Evolutionary conservation across 2,888 invertebrate species (phyloP).

Genomic region (Argyresthia goedartella): DNA sequence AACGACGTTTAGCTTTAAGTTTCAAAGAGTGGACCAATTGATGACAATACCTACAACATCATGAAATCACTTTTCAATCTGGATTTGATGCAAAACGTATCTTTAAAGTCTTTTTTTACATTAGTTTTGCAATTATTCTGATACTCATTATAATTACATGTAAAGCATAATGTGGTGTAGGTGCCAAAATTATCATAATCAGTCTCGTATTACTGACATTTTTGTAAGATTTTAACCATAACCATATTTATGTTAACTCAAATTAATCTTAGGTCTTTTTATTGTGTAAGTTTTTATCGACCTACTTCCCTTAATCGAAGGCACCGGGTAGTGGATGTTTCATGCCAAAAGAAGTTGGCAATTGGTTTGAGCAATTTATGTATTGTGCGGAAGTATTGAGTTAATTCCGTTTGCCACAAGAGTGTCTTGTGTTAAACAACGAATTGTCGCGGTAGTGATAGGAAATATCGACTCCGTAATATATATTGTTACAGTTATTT

Average conservation of each 20-base stretch:
- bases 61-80: no score
- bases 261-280: neutral
- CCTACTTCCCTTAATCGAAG: conserved; percentile 41
- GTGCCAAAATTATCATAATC: conserved; percentile 7
- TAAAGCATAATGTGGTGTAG: conserved; percentile 8
- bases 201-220: conserved; percentile 1
- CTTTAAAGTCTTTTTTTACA: no score
- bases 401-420: neutral
- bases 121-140: no score
- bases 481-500: conserved; percentile 5
- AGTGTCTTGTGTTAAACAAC: neutral
- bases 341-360: conserved; percentile 35
- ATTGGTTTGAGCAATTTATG: conserved; percentile 1
- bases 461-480: neutral
- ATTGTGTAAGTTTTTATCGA: conserved; percentile 23
- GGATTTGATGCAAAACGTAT: no score
- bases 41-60: no score
- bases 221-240: neutral
- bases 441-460: neutral
- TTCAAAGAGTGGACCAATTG: no score
- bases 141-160: conserved; percentile 1
- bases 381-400: neutral
- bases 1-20: no score
- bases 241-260: conserved; percentile 5
- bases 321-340: conserved; percentile 42